Evolutionary conservation across 2,888 invertebrate genomes (phyloP), one percentile per base, ranked within the genome.

Genomic region (Ectropis crepuscularia): DNA sequence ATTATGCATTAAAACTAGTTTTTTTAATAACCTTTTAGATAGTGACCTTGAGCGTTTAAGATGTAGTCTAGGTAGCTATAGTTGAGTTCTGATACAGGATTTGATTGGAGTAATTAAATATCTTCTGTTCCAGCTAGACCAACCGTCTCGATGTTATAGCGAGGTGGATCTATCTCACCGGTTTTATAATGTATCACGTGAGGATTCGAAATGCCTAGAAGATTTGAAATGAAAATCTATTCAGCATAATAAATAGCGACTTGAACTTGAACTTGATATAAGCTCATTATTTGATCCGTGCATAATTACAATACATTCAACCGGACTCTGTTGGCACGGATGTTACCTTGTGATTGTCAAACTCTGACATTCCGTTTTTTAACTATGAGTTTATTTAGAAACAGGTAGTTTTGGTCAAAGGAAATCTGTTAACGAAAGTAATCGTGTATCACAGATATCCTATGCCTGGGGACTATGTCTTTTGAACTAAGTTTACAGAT

Each of bases 1-100:
- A 43, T 41, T 41, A 42, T 57, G 49, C 37, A 53, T 42, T 50
- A 47, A 0, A 51, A 51, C 51, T 28, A 12, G 53, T 63, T 53
- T 46, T 41, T 7, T 38, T 54, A 28, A 47, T 58, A 45, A 63
- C 63, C 51, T 61, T 60, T 59, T 62, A 51, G 42, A 67, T 51
- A 54, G 59, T 43, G 53, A 53, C 63, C 54, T 61, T 60, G 51
- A 11, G 37, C 50, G 6, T 61, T 11, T 53, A 53, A 11, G 36
- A 43, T 48, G 9, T 48, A 28, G 48, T 42, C n/a, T 55, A 45
- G 43, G 10, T 55, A 54, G 10, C 5, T 16, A 41, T 16, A 1
- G n/a, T 12, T 43, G 10, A 10, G 6, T 45, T 5, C 12, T n/a
- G 12, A 45, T 11, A 45, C 5, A 45, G 12, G 12, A 7, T 11